A percentile compares a stretch with the other conserved stretches of the same genome.
Conservation (phyloP, 2,888 invertebrate species). For the Folsomia candida region DNA sequence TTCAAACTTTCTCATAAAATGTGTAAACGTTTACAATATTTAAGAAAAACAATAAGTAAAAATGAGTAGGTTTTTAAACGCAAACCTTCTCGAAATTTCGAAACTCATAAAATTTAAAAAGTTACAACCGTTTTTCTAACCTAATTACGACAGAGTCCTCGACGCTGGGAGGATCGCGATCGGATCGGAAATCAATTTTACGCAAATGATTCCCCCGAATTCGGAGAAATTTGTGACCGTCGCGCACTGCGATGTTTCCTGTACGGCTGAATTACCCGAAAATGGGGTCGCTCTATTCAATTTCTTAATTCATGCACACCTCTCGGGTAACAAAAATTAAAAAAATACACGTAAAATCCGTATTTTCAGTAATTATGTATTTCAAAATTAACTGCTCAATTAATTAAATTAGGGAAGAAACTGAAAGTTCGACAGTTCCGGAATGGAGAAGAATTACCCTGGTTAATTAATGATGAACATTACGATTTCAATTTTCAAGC, state of each 20-base stretch:
- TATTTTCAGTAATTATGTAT: no score
- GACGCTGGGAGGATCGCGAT: constrained; percentile 79
- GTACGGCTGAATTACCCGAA: constrained; percentile 64
- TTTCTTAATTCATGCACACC: constrained; percentile 76
- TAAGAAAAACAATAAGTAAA: no score
- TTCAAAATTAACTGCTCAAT: background rate
- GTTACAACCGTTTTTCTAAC: no score
- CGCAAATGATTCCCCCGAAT: constrained; percentile 73
- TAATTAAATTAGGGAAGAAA: constrained; percentile 64
- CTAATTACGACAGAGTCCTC: constrained; percentile 61
- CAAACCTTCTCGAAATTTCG: no score
- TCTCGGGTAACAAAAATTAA: constrained; percentile 15
- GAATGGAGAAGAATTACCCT: constrained; percentile 70
- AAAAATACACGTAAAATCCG: no score
- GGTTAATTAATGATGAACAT: constrained; percentile 63
- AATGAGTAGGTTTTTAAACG: no score
- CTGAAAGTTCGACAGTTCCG: constrained; percentile 74
- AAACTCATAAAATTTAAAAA: no score
- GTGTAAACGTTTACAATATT: no score
- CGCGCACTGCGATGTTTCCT: constrained; percentile 77
- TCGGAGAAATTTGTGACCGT: constrained; percentile 74
- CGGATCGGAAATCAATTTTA: constrained; percentile 73
- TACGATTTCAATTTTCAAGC: constrained; percentile 23
- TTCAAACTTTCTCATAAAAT: no score
- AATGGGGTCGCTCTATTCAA: constrained; percentile 79